Percentiles rank a stretch among this genome's conserved stretches.
phyloP scores from a whole-genome alignment of 2,797 vertebrate genomes.

The Picus viridis region DNA sequence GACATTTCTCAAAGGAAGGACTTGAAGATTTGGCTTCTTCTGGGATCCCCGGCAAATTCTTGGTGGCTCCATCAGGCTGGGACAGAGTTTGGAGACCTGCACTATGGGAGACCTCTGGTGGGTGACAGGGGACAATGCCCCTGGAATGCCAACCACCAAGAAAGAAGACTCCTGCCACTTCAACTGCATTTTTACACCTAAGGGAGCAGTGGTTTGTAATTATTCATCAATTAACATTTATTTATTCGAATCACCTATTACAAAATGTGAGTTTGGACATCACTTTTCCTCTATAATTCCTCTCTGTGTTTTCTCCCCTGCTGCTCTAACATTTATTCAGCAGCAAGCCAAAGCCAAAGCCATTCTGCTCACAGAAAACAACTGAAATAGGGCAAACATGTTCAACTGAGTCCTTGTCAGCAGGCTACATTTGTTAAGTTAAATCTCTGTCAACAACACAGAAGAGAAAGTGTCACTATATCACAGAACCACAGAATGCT shows the following conservation, averaged over 20 bases:
- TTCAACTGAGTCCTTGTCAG: not conserved
- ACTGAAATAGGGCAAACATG: not conserved
- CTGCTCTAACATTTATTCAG: not conserved
- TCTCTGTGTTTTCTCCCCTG: not conserved
- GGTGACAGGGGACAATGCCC: not conserved
- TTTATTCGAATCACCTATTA: not conserved
- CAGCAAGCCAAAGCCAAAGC: not conserved
- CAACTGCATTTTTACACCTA: accelerated
- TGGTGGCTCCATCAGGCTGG: accelerated
- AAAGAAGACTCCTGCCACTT: accelerated
- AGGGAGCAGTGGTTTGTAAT: not conserved
- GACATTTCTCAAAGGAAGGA: not conserved
- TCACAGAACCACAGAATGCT: no score
- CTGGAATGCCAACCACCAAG: accelerated
- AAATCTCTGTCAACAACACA: not conserved
- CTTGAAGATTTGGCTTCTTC: not conserved
- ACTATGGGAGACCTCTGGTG: not conserved
- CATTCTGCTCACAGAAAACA: not conserved
- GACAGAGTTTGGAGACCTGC: not conserved
- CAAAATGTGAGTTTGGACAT: not conserved
- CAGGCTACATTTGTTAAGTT: not conserved
- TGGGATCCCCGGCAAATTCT: accelerated
- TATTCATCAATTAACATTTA: not conserved
- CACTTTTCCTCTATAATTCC: not conserved
- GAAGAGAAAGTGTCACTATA: not conserved